Evolutionary conservation across 1,140 invertebrate genomes (phyloP), one percentile per base, ranked within the genome.

Genomic region (Coboldia fuscipes): DNA sequence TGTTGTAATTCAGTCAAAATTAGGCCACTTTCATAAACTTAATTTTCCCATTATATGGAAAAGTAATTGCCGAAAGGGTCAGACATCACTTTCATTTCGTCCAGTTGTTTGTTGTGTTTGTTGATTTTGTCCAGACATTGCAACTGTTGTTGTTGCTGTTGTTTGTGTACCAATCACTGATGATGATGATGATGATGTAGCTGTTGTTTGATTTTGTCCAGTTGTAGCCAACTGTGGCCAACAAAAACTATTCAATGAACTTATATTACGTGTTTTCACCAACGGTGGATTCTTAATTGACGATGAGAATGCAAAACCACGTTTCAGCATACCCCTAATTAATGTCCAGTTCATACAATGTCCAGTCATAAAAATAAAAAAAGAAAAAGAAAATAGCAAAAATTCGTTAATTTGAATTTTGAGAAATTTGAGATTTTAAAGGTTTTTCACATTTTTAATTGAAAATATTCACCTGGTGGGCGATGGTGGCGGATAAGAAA

Each of bases 401-500:
- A 27, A n/a, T 27, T 10, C 4, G 14, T 27, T 14, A 27, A 5
- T 27, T 10, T 27, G 24, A n/a, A 14, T n/a, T 4, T 27, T 23
- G 22, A 23, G 12, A 23, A 12, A 23, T 12, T 7, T 23, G 22
- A 23, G 6, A 12, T 23, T 7, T n/a, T 27, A 27, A n/a, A 14
- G 12, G 24, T 27, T 23, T 27, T 10, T 27, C 4, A 12, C 24
- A n/a, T 3, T 10, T n/a, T n/a, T 10, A 12, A 12, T n/a, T 27
- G 3, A 10, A 27, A n/a, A 4, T 34, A 15, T 15, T 28, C 47
- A 55, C 52, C 72, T 61, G 28, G 73, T 71, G 28, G 76, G 76
- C 26, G 73, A 77, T 21, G 74, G 75, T 18, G 76, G 75, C 37
- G 75, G 75, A 53, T 80, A 79, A 14, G 73, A 75, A 41, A 76